Evolutionary conservation across 2,113 vertebrate species (phyloP), one percentile per base, ranked within the genome.

Genomic region (Scolopax mira): DNA sequence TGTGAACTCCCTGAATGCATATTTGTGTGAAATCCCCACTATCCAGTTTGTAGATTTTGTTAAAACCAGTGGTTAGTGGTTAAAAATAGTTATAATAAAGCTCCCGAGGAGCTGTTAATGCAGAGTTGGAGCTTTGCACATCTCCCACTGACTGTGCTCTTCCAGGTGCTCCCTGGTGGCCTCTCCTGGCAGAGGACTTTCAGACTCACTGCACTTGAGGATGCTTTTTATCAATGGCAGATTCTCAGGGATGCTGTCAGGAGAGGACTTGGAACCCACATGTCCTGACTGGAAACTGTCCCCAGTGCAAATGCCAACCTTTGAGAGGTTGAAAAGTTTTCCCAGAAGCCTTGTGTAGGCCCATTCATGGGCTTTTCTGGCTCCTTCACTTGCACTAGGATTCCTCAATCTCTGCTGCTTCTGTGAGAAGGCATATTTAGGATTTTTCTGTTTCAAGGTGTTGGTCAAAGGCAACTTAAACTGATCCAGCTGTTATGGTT

Each of bases 391-490:
- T 79, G 27, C 44, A 55, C 18, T 5, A 54, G 15, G 30, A 51
- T 85, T 78, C 23, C 13, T 4, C 31, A n/a, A 8, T 48, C 42
- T 81, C 44, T 92, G 44, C 41, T 77, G 4, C 41, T 49, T 9
- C 0, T 17, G 46, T 42, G 27, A 64, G 37, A 72, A 11, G n/a
- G 62, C 2, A 3, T 44, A 52, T 64, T 82, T 85, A 41, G 52
- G 30, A 31, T 64, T 95, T 78, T 81, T 85, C 13, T 22, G 67
- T 27, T 69, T 57, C 23, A 60, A 85, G 18, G 24, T 70, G 19
- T 62, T 94, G 77, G 69, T 89, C 37, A 87, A 70, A 73, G 23
- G 72, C 69, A 92, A 30, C 25, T 88, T 83, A 80, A 92, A 37
- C 33, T 78, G 46, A 72, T 83, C 44, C 80, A 86, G 64, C 81